Base-by-base conservation (phyloP, 2,888 invertebrate species). In the Abscondita cerata region DNA sequence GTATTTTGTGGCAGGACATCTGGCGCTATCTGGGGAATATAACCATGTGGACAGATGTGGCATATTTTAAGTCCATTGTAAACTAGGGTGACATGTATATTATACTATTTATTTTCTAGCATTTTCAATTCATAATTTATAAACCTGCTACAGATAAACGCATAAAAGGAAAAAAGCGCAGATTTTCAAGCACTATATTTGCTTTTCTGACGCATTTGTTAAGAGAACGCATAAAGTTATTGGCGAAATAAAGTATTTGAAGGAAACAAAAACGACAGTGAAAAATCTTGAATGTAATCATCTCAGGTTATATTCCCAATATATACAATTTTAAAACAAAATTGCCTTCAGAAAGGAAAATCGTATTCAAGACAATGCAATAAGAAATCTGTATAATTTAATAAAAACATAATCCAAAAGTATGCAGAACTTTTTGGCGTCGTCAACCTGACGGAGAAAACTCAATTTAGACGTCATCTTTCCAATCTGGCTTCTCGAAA, bases 31-130 rank as follows among this genome's bases (percentile, higher is more conserved):
- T 64, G 62, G 70, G 71, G 70, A 59, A 63, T 62, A 68, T 68
- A 71, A 70, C 70, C 69, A 68, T 64, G 65, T 65, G 66, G 70
- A 69, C 71, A 71, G 71, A 71, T 71, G 71, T 66, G 71, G 69
- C 71, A 71, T 68, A 70, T 67, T 71, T 71, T 70, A 71, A 71
- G 70, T 64, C 59, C 59, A 60, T 57, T 60, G 60, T 64, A 64
- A 64, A 63, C 59, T 59, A 47, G 63, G 63, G 63, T 63, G 59
- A 54, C 48, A 59, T 62, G 57, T 57, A 62, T 62, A 62, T 60
- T 40, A 60, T 60, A 61, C 40, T 55, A 61, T 55, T 61, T 46
- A 38, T 52, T 58, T 59, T 52, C 33, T 52, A 54, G 33, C 44
- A 6, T 25, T 25, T 6, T 4, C 25, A 25, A 25, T 25, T 25